Conservation (phyloP, 2,113 vertebrate genomes). For the Pluvianellus socialis region DNA sequence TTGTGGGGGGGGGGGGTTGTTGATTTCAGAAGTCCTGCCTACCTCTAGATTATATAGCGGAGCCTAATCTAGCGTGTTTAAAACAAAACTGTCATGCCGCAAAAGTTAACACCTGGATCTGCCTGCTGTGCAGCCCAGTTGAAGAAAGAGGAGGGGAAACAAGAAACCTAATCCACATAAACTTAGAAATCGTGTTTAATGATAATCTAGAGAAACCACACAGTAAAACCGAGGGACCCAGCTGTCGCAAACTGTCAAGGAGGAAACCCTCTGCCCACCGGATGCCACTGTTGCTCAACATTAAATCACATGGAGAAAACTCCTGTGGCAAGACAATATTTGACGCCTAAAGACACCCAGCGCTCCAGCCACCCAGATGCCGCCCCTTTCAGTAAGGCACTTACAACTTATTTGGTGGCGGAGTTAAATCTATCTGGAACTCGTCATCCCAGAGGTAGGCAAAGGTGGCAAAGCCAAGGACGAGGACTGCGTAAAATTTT, state of each 20-base stretch:
- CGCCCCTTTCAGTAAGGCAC: background rate
- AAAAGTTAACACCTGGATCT: background rate
- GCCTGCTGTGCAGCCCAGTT: background rate
- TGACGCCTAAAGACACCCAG: background rate
- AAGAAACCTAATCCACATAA: background rate
- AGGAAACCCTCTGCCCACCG: slow-evolving; percentile 64
- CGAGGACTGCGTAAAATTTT: background rate
- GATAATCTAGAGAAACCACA: background rate
- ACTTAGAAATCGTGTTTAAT: background rate
- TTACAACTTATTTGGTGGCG: background rate
- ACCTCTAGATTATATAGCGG: background rate
- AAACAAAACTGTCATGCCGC: background rate
- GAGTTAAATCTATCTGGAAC: background rate
- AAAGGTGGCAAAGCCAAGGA: slow-evolving; percentile 16
- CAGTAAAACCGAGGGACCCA: background rate
- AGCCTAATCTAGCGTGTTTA: rapidly evolving
- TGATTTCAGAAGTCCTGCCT: background rate
- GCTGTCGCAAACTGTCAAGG: background rate
- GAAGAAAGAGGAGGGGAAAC: background rate
- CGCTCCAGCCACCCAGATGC: background rate
- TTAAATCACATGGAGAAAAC: slow-evolving; percentile 37
- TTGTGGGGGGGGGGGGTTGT: rapidly evolving
- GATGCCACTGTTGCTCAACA: slow-evolving; percentile 77
- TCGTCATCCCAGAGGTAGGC: background rate
- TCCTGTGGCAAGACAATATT: slow-evolving; percentile 56